A percentile compares a stretch with the other conserved stretches of the same genome.
These are phyloP conservation scores for Stylophora pistillata DNA, from an alignment of 64 coral and sea anemone species.

Conservation along the genomic window DNA sequence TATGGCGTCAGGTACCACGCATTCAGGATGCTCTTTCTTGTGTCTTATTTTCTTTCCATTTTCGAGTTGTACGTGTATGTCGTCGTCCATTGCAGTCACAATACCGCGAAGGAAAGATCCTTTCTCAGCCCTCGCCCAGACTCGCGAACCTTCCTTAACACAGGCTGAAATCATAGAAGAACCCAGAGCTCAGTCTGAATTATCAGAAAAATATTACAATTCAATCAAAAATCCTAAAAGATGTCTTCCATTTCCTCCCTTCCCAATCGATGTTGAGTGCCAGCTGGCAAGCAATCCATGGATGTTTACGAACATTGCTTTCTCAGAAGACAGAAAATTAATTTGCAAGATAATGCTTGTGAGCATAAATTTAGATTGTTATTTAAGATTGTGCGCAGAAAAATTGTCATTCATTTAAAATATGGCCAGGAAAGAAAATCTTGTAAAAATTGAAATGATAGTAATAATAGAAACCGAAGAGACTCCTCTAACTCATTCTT, in stretches of 20 bases:
- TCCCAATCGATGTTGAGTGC: too few relatives aligned
- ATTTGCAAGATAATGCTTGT: too few relatives aligned
- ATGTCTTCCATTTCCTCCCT: too few relatives aligned
- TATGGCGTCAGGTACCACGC: constrained; percentile 60
- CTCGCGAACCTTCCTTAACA: constrained; percentile 78
- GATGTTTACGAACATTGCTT: too few relatives aligned
- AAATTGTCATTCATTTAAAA: too few relatives aligned
- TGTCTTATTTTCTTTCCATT: constrained; percentile 82
- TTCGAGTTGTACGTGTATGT: constrained; percentile 86
- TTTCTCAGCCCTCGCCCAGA: constrained; percentile 84
- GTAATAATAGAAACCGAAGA: background rate
- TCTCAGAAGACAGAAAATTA: too few relatives aligned
- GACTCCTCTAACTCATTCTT: background rate
- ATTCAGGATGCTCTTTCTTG: constrained; percentile 57
- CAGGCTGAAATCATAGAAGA: constrained; percentile 49
- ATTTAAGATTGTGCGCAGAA: too few relatives aligned
- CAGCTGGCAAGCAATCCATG: too few relatives aligned
- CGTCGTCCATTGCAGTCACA: constrained; percentile 79
- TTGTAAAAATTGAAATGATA: background rate
- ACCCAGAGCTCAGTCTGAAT: background rate
- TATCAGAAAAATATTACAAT: background rate
- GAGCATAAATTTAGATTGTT: too few relatives aligned
- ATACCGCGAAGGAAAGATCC: constrained; percentile 72
- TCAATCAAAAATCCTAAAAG: too few relatives aligned
- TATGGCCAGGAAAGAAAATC: background rate